Percentiles rank a stretch among this genome's conserved stretches.
phyloP scores from a whole-genome alignment of 2,888 invertebrate genomes.

The Helicoverpa assulta region DNA sequence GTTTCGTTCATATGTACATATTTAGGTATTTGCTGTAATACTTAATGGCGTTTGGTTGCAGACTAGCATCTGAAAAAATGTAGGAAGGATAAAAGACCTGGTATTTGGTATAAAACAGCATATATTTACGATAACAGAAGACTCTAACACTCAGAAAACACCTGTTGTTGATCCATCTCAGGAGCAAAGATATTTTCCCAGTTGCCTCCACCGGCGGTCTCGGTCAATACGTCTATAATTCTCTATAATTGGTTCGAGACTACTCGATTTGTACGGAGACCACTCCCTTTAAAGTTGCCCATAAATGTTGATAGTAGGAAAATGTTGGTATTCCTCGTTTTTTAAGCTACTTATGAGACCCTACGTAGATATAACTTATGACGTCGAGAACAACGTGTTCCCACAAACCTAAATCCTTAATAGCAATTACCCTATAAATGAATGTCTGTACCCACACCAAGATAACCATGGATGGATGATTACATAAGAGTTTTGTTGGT shows the following conservation, averaged over 20 bases:
- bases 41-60: slow-evolving; percentile 40
- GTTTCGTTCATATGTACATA: slow-evolving; percentile 60
- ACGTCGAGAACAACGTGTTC: too few species aligned
- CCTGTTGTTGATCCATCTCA: background rate
- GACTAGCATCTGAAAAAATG: background rate
- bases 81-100: background rate
- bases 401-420: too few species aligned
- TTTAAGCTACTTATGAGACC: too few species aligned
- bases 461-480: too few species aligned
- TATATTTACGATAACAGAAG: background rate
- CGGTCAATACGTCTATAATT: background rate
- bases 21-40: slow-evolving; percentile 56
- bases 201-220: background rate
- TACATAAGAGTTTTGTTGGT: too few species aligned
- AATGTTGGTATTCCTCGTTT: background rate
- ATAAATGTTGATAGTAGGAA: background rate
- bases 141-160: background rate
- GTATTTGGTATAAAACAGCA: background rate
- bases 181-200: background rate
- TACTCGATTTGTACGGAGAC: background rate
- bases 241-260: slow-evolving; percentile 5
- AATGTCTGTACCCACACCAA: too few species aligned
- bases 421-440: too few species aligned
- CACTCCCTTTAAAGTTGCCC: background rate
- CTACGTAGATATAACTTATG: too few species aligned